Evolutionary conservation across 2,797 vertebrate genomes (phyloP).

Genomic region (Pseudomugil tenellus): DNA sequence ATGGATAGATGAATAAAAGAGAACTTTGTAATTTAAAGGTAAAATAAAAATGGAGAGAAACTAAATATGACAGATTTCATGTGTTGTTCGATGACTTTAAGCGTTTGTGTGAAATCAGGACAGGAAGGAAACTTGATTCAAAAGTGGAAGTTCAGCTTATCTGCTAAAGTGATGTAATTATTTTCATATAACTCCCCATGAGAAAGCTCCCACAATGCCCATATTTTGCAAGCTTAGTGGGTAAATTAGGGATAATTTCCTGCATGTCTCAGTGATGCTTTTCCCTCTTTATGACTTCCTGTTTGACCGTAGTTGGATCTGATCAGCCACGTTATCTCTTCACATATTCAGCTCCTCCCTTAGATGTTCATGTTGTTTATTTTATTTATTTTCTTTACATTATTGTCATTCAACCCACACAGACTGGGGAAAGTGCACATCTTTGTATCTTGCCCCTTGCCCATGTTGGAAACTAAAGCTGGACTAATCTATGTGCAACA

Average conservation of each 20-base stretch:
- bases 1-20: background rate
- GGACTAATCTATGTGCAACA: too few relatives aligned
- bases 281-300: conserved; percentile 44
- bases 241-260: conserved; percentile 53
- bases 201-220: background rate
- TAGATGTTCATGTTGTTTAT: background rate
- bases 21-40: background rate
- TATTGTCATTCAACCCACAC: background rate
- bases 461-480: background rate
- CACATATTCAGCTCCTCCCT: conserved; percentile 21
- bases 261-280: conserved; percentile 20
- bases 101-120: background rate
- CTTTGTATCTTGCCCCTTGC: background rate
- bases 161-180: background rate
- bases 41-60: background rate
- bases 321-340: conserved; percentile 35
- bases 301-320: conserved; percentile 28
- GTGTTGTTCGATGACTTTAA: background rate
- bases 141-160: background rate
- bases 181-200: too few relatives aligned
- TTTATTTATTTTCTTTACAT: background rate
- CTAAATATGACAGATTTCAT: background rate
- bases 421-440: background rate
- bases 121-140: background rate
- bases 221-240: conserved; percentile 23